Evolutionary conservation across 2,888 invertebrate genomes (phyloP).

Genomic region (Diaphora mendica): DNA sequence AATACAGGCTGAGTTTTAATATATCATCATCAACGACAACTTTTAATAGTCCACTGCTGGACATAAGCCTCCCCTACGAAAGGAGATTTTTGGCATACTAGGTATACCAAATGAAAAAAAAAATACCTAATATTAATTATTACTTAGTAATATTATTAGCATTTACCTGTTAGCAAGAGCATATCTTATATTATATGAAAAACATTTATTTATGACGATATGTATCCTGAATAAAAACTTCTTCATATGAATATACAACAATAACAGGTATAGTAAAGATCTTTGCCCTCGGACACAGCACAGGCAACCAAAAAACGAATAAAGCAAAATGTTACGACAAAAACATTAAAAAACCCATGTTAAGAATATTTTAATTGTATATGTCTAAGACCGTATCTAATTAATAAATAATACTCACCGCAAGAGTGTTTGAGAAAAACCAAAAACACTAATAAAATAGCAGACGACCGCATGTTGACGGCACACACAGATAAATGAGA

Average conservation of each 20-base stretch:
- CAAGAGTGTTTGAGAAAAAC: slow-evolving; percentile 38
- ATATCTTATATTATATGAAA: not conserved
- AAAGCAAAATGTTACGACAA: not conserved
- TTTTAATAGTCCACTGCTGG: too few relatives aligned
- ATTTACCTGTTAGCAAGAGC: not conserved
- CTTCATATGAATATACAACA: not conserved
- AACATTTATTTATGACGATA: not conserved
- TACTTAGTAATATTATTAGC: too few relatives aligned
- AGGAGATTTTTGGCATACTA: too few relatives aligned
- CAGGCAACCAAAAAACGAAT: not conserved
- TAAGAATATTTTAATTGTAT: not conserved
- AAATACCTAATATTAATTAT: not conserved
- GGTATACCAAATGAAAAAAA: too few relatives aligned
- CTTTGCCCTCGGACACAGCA: not conserved
- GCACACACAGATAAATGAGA: slow-evolving; percentile 33
- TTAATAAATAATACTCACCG: slow-evolving; percentile 44
- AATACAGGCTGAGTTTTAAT: not conserved
- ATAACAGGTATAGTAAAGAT: not conserved
- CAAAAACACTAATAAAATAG: slow-evolving; percentile 44
- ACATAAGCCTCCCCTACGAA: too few relatives aligned
- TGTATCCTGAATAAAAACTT: not conserved
- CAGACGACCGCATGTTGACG: slow-evolving; percentile 50
- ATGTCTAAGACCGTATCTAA: slow-evolving; percentile 1
- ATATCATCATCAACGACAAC: too few relatives aligned
- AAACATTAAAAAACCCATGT: not conserved